These are phyloP conservation scores for Microchirus variegatus DNA, from an alignment of 2,797 vertebrate species.

Conservation along the genomic window DNA sequence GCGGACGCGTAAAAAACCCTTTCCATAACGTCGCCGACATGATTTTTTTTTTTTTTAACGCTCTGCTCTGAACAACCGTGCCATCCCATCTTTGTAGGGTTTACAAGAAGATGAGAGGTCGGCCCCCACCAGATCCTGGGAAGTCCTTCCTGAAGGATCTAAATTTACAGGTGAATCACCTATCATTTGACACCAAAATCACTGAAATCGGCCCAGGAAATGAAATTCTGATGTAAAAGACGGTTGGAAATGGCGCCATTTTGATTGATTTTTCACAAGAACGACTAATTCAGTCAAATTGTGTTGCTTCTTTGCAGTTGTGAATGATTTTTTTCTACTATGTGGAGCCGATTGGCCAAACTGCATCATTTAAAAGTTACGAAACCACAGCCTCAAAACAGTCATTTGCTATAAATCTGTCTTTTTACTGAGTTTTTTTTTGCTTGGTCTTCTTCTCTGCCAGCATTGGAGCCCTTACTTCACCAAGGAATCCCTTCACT, in stretches of 20 bases:
- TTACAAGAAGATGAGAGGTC: conserved; percentile 39
- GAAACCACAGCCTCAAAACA: too few species aligned
- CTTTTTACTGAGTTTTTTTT: background rate
- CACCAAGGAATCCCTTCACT: conserved; percentile 27
- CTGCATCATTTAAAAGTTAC: too few species aligned
- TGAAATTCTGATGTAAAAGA: too few species aligned
- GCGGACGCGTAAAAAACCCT: background rate
- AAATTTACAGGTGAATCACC: conserved; percentile 53
- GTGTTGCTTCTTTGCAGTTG: too few species aligned
- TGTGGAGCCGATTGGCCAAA: too few species aligned
- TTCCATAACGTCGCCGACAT: background rate
- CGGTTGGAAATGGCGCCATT: too few species aligned
- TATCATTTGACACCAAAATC: too few species aligned
- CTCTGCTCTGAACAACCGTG: background rate
- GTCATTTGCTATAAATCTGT: too few species aligned
- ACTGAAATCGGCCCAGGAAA: too few species aligned
- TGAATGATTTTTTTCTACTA: too few species aligned
- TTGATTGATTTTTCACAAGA: too few species aligned
- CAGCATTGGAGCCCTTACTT: conserved; percentile 65
- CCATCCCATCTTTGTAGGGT: conserved; percentile 35
- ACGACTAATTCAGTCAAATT: too few species aligned
- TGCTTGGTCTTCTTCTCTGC: background rate
- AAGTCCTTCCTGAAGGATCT: conserved; percentile 41
- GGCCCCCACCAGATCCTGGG: conserved; percentile 42
- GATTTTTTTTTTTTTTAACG: background rate